Conservation (phyloP, 1,140 invertebrate species). For the Apis florea region DNA sequence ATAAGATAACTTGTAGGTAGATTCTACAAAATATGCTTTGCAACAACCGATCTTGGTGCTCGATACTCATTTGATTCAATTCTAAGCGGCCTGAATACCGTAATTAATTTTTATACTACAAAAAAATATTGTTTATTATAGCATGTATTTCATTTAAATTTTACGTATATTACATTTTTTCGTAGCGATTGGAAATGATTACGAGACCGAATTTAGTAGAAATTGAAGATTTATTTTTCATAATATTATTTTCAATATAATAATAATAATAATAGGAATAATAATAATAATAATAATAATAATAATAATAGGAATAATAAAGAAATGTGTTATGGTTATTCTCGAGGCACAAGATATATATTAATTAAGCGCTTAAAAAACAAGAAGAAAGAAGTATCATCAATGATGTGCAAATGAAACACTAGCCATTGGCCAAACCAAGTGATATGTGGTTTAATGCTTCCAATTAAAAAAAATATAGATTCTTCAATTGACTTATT, state of each 20-base stretch:
- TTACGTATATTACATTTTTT: slow-evolving; percentile 29
- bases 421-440: slow-evolving; percentile 56
- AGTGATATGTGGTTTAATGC: slow-evolving; percentile 64
- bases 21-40: slow-evolving; percentile 50
- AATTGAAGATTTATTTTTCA: slow-evolving; percentile 46
- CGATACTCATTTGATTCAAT: slow-evolving; percentile 41
- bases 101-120: slow-evolving; percentile 27
- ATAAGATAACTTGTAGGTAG: slow-evolving; percentile 45
- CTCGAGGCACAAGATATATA: slow-evolving; percentile 47
- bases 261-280: slow-evolving; percentile 18
- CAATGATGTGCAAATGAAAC: slow-evolving; percentile 53
- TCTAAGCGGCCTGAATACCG: slow-evolving; percentile 40
- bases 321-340: slow-evolving; percentile 52
- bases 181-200: slow-evolving; percentile 3
- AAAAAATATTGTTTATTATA: slow-evolving; percentile 9
- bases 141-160: slow-evolving; percentile 24
- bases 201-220: slow-evolving; percentile 28
- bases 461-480: slow-evolving; percentile 64
- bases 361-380: slow-evolving; percentile 50
- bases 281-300: neutral
- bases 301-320: slow-evolving; percentile 17
- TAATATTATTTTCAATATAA: slow-evolving; percentile 35
- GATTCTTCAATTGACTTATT: slow-evolving; percentile 53
- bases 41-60: slow-evolving; percentile 39
- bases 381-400: slow-evolving; percentile 40